Conservation (phyloP, 1,140 invertebrate genomes). For the Leptinotarsa defecta region DNA sequence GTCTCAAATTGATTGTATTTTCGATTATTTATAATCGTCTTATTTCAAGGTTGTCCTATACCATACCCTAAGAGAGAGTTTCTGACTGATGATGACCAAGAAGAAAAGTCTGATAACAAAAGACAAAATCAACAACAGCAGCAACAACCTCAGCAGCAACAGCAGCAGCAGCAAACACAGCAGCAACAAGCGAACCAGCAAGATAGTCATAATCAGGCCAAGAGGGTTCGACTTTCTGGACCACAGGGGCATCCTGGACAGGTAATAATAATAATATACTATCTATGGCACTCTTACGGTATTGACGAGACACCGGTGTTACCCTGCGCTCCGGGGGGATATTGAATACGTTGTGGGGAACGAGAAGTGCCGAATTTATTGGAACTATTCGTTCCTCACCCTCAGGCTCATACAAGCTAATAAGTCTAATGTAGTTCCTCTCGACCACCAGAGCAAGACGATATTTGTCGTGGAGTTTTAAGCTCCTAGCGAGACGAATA, state of each 20-base stretch:
- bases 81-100: conserved; percentile 95
- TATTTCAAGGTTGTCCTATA: conserved; percentile 78
- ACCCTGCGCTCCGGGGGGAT: no score
- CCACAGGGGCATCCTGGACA: conserved; percentile 51
- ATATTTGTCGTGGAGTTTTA: no score
- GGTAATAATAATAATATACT: conserved; percentile 32
- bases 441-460: no score
- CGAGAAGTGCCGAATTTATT: no score
- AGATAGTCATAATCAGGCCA: conserved; percentile 57
- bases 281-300: conserved; percentile 10
- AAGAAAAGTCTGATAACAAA: conserved; percentile 90
- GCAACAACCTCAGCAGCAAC: conserved; percentile 53
- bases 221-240: conserved; percentile 63
- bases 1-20: no score
- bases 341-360: no score
- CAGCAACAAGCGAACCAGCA: conserved; percentile 50
- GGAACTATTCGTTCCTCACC: no score
- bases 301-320: no score
- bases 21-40: neutral
- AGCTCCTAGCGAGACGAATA: no score
- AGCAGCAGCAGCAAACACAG: conserved; percentile 51
- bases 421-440: no score
- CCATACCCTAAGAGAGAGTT: conserved; percentile 99
- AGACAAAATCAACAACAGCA: conserved; percentile 77
- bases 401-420: no score